Conservation (phyloP, 2,797 vertebrate species). For the Pipistrellus pipistrellus region DNA sequence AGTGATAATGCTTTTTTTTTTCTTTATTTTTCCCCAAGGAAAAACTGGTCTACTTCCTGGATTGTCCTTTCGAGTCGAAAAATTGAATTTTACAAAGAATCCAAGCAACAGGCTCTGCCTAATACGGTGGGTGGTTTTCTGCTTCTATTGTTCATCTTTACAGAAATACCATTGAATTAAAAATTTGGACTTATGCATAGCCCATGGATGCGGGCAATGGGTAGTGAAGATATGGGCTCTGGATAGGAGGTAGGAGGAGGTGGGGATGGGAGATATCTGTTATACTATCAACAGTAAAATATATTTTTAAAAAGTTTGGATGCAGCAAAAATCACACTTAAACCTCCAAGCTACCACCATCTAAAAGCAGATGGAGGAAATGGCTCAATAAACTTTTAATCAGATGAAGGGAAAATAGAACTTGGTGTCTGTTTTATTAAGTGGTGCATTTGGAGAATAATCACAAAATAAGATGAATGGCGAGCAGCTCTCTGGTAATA, state of each 20-base stretch:
- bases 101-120: conserved; percentile 91
- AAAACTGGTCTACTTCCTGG: conserved; percentile 95
- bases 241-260: too few relatives aligned
- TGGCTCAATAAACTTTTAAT: conserved; percentile 89
- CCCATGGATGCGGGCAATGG: too few relatives aligned
- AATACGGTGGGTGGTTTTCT: conserved; percentile 89
- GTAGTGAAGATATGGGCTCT: too few relatives aligned
- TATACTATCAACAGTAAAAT: too few relatives aligned
- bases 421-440: conserved; percentile 89
- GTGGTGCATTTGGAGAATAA: conserved; percentile 88
- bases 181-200: conserved; percentile 19
- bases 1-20: background rate
- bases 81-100: conserved; percentile 95
- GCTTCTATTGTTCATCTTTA: conserved; percentile 40
- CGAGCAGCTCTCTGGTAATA: conserved; percentile 85
- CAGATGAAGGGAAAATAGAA: conserved; percentile 86
- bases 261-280: too few relatives aligned
- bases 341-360: conserved; percentile 73
- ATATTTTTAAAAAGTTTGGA: conserved; percentile 47
- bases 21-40: conserved; percentile 86
- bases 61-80: conserved; percentile 91
- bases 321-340: conserved; percentile 73
- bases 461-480: conserved; percentile 88
- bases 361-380: conserved; percentile 84
- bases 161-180: conserved; percentile 62